Conservation (phyloP, 2,797 vertebrate species). For the Leuciscus waleckii region DNA sequence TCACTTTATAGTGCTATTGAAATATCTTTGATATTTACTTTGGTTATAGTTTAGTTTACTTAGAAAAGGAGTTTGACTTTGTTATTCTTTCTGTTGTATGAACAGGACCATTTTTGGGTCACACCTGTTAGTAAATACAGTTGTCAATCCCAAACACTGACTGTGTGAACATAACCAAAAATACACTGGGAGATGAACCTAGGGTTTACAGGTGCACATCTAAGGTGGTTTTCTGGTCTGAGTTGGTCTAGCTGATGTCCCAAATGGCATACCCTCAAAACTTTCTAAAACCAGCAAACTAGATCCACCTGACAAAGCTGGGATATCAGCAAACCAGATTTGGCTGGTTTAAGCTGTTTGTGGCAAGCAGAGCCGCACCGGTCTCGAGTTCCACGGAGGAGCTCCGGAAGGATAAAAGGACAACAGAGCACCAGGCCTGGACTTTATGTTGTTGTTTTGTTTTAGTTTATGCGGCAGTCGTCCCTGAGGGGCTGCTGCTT, state of each 20-base stretch:
- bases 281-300: background rate
- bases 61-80: conserved; percentile 20
- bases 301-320: background rate
- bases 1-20: background rate
- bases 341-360: conserved; percentile 3
- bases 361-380: too few relatives aligned
- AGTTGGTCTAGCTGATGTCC: background rate
- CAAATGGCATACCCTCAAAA: background rate
- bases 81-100: conserved; percentile 25
- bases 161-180: background rate
- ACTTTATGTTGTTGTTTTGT: too few relatives aligned
- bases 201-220: background rate
- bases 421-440: too few relatives aligned
- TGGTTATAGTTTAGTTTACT: conserved; percentile 14
- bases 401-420: too few relatives aligned
- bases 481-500: too few relatives aligned
- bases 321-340: background rate
- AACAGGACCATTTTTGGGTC: background rate
- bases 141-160: background rate
- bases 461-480: too few relatives aligned
- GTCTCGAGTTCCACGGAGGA: too few relatives aligned
- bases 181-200: background rate
- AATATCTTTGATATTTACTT: conserved; percentile 18
- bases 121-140: conserved; percentile 14
- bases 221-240: background rate